Evolutionary conservation across 1,140 invertebrate genomes (phyloP), one percentile per base, ranked within the genome.

Genomic region (Apis cerana): DNA sequence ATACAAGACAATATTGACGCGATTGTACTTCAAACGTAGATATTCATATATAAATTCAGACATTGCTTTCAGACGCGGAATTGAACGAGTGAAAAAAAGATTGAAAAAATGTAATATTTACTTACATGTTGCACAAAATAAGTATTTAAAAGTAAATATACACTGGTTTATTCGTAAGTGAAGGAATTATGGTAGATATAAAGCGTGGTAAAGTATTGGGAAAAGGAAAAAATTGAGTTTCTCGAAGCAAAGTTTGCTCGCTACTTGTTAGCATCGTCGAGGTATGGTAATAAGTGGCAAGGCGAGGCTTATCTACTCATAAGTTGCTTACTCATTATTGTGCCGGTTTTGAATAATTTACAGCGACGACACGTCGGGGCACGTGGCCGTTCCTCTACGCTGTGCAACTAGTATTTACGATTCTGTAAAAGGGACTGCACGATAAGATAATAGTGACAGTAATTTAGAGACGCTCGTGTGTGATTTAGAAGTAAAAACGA

Each of bases 321-420:
- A 69, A 69, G 64, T 59, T 68, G 74, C 80, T 54, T 68, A 67
- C 43, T 82, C 80, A 61, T 82, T 77, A 76, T 77, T 69, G 19
- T 58, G 64, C 23, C 48, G 23, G 21, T 17, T 81, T 61, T 76
- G 68, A 82, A 52, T 82, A 82, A 82, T 82, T 82, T 82, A 82
- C 64, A 17, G 48, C 52, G 9, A 43, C 11, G 61, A 48, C 15
- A 52, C n/a, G 7, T 1, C 21, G 19, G 23, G 27, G 54, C 54
- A 67, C 80, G 54, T 76, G 71, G 80, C 50, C 23, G 56, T 68
- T 82, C 50, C 62, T 52, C 43, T 11, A 15, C 19, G 17, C 2
- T 48, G 50, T 43, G 33, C 59, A 43, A 48, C 17, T 19, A 13
- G 59, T 83, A 72, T 83, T 83, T 84, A 80, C 70, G 70, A 71